Conservation (phyloP, 1,140 invertebrate genomes). For the Eumaeus atala region DNA sequence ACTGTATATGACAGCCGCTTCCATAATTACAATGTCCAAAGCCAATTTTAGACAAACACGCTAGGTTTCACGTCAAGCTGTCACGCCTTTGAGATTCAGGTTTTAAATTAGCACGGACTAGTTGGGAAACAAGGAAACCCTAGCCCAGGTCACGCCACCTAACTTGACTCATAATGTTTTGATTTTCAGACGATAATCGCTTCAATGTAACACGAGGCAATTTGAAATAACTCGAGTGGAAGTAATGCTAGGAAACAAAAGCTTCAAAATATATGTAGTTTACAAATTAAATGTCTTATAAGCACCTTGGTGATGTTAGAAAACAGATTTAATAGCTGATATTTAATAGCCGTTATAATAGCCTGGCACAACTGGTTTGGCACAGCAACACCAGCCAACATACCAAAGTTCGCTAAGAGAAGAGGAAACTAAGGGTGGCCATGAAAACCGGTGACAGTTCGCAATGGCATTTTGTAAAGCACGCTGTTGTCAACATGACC, state of each 20-base stretch:
- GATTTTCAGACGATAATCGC: slow-evolving; percentile 19
- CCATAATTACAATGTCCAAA: slow-evolving; percentile 27
- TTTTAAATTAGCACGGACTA: slow-evolving; percentile 55
- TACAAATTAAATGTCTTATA: too few relatives aligned
- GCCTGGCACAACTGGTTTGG: too few relatives aligned
- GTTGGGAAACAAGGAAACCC: slow-evolving; percentile 38
- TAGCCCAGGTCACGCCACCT: slow-evolving; percentile 41
- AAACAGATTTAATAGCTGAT: too few relatives aligned
- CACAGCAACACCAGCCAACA: too few relatives aligned
- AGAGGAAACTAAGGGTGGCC: too few relatives aligned
- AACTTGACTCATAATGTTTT: slow-evolving; percentile 23
- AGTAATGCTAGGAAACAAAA: neutral
- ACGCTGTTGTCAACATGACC: too few relatives aligned
- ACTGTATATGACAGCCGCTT: slow-evolving; percentile 18
- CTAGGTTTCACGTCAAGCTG: slow-evolving; percentile 46
- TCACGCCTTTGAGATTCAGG: slow-evolving; percentile 45
- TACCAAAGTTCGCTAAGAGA: too few relatives aligned
- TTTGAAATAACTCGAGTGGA: neutral
- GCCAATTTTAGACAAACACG: slow-evolving; percentile 42
- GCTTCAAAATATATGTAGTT: too few relatives aligned
- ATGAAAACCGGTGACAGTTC: too few relatives aligned
- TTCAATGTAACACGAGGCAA: slow-evolving; percentile 10
- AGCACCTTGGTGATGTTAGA: too few relatives aligned
- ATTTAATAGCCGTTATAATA: too few relatives aligned
- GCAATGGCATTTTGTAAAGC: too few relatives aligned